A percentile compares a stretch with the other conserved stretches of the same genome.
These are phyloP conservation scores for Drosophila neocordata DNA, from an alignment of 1,140 invertebrate species.

Conservation along the genomic window DNA sequence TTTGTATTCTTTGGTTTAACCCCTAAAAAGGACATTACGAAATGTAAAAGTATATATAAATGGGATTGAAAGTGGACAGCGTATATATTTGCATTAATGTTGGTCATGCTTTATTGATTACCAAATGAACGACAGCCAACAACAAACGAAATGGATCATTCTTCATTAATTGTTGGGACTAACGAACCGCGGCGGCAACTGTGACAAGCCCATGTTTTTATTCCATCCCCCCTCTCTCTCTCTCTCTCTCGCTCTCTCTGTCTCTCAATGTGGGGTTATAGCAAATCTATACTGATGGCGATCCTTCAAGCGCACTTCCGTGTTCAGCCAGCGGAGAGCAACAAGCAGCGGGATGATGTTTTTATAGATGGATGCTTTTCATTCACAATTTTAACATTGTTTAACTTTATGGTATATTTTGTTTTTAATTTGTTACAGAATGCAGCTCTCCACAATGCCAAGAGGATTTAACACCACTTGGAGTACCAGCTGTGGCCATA, in stretches of 20 bases:
- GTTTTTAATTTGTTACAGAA: constrained; percentile 41
- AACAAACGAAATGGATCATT: constrained; percentile 7
- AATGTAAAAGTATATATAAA: not conserved
- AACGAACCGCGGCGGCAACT: constrained; percentile 73
- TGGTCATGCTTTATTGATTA: constrained; percentile 71
- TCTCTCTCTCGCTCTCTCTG: too few species aligned
- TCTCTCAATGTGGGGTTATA: not conserved
- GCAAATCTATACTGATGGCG: constrained; percentile 15
- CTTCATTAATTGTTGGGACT: constrained; percentile 68
- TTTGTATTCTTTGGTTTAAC: constrained; percentile 25
- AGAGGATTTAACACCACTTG: constrained; percentile 71
- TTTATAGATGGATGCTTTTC: not conserved
- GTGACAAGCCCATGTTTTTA: constrained; percentile 46
- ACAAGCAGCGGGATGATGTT: constrained; percentile 37
- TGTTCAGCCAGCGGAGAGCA: constrained; percentile 25
- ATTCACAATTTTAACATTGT: too few species aligned
- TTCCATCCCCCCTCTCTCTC: not conserved
- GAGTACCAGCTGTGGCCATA: constrained; percentile 76
- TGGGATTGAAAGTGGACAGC: not conserved
- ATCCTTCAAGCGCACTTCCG: constrained; percentile 79
- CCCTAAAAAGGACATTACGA: constrained; percentile 44
- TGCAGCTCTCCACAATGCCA: constrained; percentile 73
- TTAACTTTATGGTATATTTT: not conserved
- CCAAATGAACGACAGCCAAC: constrained; percentile 22
- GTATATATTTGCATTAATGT: constrained; percentile 64